Evolutionary conservation across 2,113 vertebrate genomes (phyloP).

Genomic region (Mustela nigripes): DNA sequence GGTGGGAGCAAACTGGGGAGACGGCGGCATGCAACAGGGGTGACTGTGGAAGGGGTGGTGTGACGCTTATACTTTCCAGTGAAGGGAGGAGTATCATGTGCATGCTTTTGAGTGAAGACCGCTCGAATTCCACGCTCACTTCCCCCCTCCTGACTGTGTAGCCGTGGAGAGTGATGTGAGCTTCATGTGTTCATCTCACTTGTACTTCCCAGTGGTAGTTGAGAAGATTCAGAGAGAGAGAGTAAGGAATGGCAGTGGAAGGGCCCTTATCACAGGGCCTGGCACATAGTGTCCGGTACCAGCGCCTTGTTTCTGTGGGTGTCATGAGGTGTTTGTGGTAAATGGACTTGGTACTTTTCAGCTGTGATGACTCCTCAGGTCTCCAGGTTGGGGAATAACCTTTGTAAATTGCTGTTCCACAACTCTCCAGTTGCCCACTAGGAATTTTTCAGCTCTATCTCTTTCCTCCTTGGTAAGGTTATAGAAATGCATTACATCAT

Average conservation of each 20-base stretch:
- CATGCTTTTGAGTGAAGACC: neutral
- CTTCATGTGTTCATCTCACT: neutral
- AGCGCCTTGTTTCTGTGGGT: neutral
- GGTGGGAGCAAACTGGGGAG: neutral
- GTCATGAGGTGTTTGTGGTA: neutral
- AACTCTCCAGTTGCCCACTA: neutral
- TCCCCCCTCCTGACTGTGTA: neutral
- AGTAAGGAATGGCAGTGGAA: neutral
- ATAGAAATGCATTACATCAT: slow-evolving; percentile 49
- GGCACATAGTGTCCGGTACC: neutral
- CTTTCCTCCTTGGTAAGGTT: slow-evolving; percentile 34
- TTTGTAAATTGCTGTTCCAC: slow-evolving; percentile 3
- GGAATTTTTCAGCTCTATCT: slow-evolving; percentile 17
- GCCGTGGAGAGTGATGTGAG: neutral
- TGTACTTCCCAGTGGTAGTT: neutral
- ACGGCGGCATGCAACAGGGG: neutral
- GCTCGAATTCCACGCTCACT: neutral
- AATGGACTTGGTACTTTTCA: neutral
- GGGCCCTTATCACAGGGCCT: neutral
- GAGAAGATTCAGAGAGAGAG: slow-evolving; percentile 17
- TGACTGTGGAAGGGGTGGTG: neutral
- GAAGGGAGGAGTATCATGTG: neutral
- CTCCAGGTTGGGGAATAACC: neutral
- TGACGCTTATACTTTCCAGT: neutral
- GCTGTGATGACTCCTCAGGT: neutral